Conservation (phyloP, 2,113 vertebrate genomes). For the Chaetodon trifascialis region DNA sequence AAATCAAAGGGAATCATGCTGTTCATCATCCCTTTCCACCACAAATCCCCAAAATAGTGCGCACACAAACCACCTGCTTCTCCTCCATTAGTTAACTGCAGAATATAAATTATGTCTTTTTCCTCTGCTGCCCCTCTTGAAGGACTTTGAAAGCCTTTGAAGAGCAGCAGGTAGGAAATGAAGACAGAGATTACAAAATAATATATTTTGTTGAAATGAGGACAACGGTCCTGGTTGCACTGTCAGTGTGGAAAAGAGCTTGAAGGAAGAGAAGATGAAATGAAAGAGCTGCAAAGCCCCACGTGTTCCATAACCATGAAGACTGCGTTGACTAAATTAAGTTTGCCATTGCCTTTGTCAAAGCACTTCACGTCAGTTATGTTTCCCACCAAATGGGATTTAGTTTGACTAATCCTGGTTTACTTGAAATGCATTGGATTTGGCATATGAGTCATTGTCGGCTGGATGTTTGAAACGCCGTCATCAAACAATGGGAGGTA, state of each 20-base stretch:
- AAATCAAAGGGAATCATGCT: conserved; percentile 70
- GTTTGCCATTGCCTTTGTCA: conserved; percentile 49
- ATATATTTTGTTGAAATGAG: conserved; percentile 55
- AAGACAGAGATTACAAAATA: conserved; percentile 56
- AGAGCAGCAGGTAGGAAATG: conserved; percentile 61
- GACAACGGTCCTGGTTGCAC: conserved; percentile 32
- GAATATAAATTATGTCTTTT: conserved; percentile 67
- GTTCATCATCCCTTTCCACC: conserved; percentile 21
- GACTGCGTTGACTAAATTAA: conserved; percentile 56
- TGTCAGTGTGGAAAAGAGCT: conserved; percentile 6
- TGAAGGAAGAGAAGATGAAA: conserved; percentile 36
- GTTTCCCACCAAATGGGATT: conserved; percentile 64
- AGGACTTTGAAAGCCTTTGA: conserved; percentile 70
- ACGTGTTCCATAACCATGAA: conserved; percentile 54
- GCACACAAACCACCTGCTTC: conserved; percentile 62
- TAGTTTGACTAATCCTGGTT: conserved; percentile 68
- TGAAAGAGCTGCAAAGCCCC: neutral
- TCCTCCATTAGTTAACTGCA: conserved; percentile 58
- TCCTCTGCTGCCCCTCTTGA: conserved; percentile 45
- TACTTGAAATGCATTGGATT: conserved; percentile 78
- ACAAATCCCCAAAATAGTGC: conserved; percentile 53
- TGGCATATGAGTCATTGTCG: conserved; percentile 69
- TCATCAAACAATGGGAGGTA: conserved; percentile 62
- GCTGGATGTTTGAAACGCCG: conserved; percentile 64
- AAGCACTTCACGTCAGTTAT: conserved; percentile 52